Evolutionary conservation across 2,113 vertebrate species (phyloP).

Genomic region (Ageneiosus marmoratus): DNA sequence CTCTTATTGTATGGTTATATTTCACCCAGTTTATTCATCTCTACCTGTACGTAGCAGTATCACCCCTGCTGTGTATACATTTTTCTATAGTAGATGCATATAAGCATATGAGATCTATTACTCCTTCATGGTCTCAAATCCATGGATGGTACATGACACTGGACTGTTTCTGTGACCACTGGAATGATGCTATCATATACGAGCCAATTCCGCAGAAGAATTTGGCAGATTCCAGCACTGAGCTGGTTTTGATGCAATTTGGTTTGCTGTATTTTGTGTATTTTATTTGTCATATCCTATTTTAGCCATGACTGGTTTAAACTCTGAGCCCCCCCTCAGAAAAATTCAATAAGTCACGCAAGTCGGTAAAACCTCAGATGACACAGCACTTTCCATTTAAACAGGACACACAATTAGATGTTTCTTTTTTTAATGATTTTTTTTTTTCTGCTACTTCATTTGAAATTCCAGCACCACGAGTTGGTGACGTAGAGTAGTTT

Average conservation of each 20-base stretch:
- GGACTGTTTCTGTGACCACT: slow-evolving; percentile 1
- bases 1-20: slow-evolving; percentile 21
- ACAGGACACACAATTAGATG: slow-evolving; percentile 33
- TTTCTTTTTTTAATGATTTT: slow-evolving; percentile 15
- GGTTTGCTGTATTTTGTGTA: slow-evolving; percentile 11
- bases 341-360: slow-evolving; percentile 37
- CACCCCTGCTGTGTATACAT: background rate
- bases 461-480: slow-evolving; percentile 39
- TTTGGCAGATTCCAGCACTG: background rate
- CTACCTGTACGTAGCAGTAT: background rate
- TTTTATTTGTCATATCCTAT: slow-evolving; percentile 22
- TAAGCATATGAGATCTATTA: background rate
- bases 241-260: slow-evolving; percentile 16
- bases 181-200: slow-evolving; percentile 12
- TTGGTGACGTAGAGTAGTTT: slow-evolving; percentile 36
- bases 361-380: slow-evolving; percentile 38
- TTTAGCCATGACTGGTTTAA: slow-evolving; percentile 15
- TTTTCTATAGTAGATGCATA: background rate
- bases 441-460: slow-evolving; percentile 28
- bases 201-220: background rate
- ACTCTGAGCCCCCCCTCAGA: background rate
- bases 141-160: slow-evolving; percentile 8
- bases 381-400: slow-evolving; percentile 29
- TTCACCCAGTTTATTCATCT: slow-evolving; percentile 19
- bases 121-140: background rate